phyloP scores from a whole-genome alignment of 1,140 invertebrate species.

The Macrotrachela quadricornifera region DNA sequence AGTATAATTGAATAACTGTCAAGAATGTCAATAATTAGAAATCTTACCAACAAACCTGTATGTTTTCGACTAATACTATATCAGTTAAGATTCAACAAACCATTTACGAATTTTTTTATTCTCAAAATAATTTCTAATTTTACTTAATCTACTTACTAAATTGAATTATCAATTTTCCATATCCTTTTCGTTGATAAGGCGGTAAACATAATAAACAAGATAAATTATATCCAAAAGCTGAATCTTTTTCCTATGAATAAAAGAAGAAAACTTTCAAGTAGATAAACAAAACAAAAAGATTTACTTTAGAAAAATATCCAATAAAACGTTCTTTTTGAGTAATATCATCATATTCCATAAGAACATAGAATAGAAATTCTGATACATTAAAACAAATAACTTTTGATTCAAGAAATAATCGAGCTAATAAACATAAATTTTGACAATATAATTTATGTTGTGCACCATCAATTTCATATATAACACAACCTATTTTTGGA shows the following conservation, averaged over 20 bases:
- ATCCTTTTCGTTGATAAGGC: conserved; percentile 89
- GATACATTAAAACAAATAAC: conserved; percentile 92
- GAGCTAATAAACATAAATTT: conserved; percentile 77
- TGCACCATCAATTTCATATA: conserved; percentile 71
- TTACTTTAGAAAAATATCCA: conserved; percentile 78
- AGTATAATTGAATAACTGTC: neutral
- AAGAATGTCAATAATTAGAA: too few species aligned
- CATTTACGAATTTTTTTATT: too few species aligned
- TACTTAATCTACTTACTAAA: conserved; percentile 20
- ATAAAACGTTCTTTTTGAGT: conserved; percentile 62
- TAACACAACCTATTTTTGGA: conserved; percentile 40
- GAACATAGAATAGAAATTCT: conserved; percentile 82
- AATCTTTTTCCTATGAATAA: conserved; percentile 60
- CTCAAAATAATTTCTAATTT: too few species aligned
- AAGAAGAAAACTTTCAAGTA: neutral
- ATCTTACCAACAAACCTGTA: too few species aligned
- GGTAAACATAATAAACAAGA: conserved; percentile 90
- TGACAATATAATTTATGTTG: conserved; percentile 80
- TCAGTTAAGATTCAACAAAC: too few species aligned
- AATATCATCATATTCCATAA: conserved; percentile 78
- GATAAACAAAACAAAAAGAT: neutral
- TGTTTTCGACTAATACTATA: too few species aligned
- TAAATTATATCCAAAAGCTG: conserved; percentile 91
- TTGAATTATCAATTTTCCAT: conserved; percentile 83
- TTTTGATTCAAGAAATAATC: conserved; percentile 88